These are phyloP conservation scores for Rhinogobio ventralis DNA, from an alignment of 2,797 vertebrate genomes.

Conservation along the genomic window DNA sequence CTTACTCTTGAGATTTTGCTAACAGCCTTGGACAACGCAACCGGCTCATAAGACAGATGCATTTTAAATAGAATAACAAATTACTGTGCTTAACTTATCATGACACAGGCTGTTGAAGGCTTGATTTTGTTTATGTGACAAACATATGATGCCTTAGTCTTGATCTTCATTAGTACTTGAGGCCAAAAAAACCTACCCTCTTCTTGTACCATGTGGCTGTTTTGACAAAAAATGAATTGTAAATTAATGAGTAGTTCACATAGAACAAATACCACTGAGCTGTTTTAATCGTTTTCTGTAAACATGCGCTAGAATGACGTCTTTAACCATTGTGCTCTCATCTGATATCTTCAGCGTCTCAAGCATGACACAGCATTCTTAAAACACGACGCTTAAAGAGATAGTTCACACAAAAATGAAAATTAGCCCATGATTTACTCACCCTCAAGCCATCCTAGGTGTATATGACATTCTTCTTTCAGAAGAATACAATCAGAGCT, in stretches of 20 bases:
- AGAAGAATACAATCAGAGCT: too few species aligned
- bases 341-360: neutral
- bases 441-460: too few species aligned
- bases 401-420: too few species aligned
- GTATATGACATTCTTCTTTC: too few species aligned
- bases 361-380: neutral
- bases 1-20: constrained; percentile 33
- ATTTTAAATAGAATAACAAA: constrained; percentile 30
- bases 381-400: neutral
- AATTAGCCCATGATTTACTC: too few species aligned
- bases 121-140: constrained; percentile 29
- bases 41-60: constrained; percentile 1
- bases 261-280: neutral
- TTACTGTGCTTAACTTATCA: constrained; percentile 30
- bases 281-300: neutral
- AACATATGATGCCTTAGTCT: constrained; percentile 30
- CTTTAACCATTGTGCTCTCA: neutral
- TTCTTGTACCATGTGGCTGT: neutral
- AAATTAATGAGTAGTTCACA: neutral
- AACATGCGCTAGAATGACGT: neutral
- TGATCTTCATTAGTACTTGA: constrained; percentile 23
- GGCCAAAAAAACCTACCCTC: neutral
- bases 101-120: constrained; percentile 23
- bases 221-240: neutral
- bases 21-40: constrained; percentile 27